phyloP scores from a whole-genome alignment of 2,113 vertebrate species.

The Acanthochromis polyacanthus region DNA sequence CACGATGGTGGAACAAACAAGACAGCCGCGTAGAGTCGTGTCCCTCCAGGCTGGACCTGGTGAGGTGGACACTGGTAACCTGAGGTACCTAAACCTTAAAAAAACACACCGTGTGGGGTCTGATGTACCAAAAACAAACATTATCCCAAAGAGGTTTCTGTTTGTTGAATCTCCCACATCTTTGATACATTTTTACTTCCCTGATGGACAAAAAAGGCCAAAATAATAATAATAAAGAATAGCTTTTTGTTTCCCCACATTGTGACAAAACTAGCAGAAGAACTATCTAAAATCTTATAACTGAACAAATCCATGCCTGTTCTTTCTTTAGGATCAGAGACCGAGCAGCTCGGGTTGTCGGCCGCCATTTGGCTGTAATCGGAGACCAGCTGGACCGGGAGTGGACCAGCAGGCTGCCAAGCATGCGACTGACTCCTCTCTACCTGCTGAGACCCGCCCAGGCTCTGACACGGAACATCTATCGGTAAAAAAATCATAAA shows the following conservation, averaged over 20 bases:
- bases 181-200: background rate
- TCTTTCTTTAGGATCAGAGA: conserved; percentile 40
- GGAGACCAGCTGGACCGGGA: conserved; percentile 88
- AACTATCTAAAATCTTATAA: background rate
- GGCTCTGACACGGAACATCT: conserved; percentile 66
- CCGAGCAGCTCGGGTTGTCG: conserved; percentile 81
- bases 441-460: conserved; percentile 63
- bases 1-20: conserved; percentile 82
- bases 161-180: background rate
- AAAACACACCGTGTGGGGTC: background rate
- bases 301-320: background rate
- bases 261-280: background rate
- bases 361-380: conserved; percentile 87
- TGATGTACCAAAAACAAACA: conserved; percentile 21
- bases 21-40: conserved; percentile 50
- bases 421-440: conserved; percentile 48
- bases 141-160: background rate
- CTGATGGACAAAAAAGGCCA: background rate
- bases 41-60: conserved; percentile 83
- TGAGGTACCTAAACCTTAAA: conserved; percentile 54
- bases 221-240: background rate
- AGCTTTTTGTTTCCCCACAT: background rate
- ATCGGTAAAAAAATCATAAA: conserved; percentile 53
- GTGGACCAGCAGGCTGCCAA: conserved; percentile 48
- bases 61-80: conserved; percentile 57